Evolutionary conservation across 2,113 vertebrate genomes (phyloP).

Genomic region (Mobula hypostoma): DNA sequence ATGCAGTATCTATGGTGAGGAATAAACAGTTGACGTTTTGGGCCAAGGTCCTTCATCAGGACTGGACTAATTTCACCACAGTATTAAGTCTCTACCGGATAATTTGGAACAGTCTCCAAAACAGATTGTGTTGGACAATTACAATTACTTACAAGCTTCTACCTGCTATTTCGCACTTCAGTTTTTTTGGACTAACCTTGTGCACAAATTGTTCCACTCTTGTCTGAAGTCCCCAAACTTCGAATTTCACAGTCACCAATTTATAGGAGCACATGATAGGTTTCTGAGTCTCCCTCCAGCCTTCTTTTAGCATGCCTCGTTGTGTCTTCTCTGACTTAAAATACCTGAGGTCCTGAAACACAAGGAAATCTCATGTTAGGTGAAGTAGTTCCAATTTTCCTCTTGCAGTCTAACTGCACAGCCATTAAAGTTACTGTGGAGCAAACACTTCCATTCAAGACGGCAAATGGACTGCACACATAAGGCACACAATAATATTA

Average conservation of each 20-base stretch:
- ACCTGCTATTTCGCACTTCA: background rate
- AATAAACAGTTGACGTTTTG: too few relatives aligned
- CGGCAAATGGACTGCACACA: background rate
- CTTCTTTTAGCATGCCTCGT: slow-evolving; percentile 80
- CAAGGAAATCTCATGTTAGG: background rate
- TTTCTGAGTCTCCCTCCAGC: slow-evolving; percentile 81
- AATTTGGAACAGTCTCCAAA: background rate
- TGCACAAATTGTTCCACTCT: slow-evolving; percentile 97
- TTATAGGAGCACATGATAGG: slow-evolving; percentile 99
- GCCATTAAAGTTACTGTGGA: background rate
- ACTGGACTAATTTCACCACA: background rate
- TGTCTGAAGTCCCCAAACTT: slow-evolving; percentile 97
- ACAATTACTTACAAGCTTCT: background rate
- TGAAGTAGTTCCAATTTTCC: background rate
- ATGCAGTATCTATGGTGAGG: too few relatives aligned
- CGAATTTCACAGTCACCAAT: slow-evolving; percentile 93
- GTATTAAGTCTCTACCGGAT: background rate
- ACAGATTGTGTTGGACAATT: background rate
- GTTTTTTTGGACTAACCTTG: slow-evolving; percentile 67
- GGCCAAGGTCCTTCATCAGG: too few relatives aligned
- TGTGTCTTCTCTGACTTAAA: slow-evolving; percentile 91
- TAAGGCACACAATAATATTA: background rate
- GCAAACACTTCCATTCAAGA: background rate
- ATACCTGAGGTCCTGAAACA: slow-evolving; percentile 76
- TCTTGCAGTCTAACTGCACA: background rate